Evolutionary conservation across 30 jellyfish, hydroid and myxozoan species (phyloP).

Genomic region (Hydractinia symbiolongicarpus): DNA sequence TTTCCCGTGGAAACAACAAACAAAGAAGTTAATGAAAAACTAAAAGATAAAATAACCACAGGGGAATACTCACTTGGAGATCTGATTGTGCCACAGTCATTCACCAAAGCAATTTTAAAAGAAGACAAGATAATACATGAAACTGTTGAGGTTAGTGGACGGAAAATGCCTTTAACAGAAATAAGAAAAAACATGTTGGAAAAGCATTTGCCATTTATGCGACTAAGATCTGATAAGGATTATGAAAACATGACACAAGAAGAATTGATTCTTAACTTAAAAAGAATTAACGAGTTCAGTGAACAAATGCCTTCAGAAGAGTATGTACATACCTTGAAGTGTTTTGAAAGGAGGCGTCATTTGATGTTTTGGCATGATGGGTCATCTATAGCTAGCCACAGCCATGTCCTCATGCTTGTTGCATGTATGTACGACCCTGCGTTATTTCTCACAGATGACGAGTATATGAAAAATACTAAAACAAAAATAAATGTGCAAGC

Average conservation of each 20-base stretch:
- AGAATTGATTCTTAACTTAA: background rate
- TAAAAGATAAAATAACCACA: slow-evolving; percentile 2
- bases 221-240: background rate
- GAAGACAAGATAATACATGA: background rate
- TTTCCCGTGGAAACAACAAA: background rate
- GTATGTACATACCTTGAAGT: slow-evolving; percentile 2
- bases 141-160: background rate
- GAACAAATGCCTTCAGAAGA: background rate
- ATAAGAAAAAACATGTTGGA: background rate
- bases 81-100: slow-evolving; percentile 2
- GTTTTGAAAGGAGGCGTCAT: slow-evolving; percentile 15
- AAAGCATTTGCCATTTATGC: background rate
- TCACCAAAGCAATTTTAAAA: background rate
- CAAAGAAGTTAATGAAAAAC: slow-evolving; percentile 2
- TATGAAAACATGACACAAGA: slow-evolving; percentile 7
- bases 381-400: background rate
- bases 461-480: slow-evolving; percentile 3
- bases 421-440: slow-evolving; percentile 19
- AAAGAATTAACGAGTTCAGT: slow-evolving; percentile 4
- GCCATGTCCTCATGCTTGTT: slow-evolving; percentile 5
- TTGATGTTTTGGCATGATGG: slow-evolving; percentile 1
- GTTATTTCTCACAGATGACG: slow-evolving; percentile 14
- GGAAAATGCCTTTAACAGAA: slow-evolving; percentile 12
- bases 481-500: slow-evolving; percentile 13
- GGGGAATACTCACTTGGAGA: slow-evolving; percentile 18